Evolutionary conservation across 2,797 vertebrate genomes (phyloP), one percentile per base, ranked within the genome.

Genomic region (Astyanax mexicanus): DNA sequence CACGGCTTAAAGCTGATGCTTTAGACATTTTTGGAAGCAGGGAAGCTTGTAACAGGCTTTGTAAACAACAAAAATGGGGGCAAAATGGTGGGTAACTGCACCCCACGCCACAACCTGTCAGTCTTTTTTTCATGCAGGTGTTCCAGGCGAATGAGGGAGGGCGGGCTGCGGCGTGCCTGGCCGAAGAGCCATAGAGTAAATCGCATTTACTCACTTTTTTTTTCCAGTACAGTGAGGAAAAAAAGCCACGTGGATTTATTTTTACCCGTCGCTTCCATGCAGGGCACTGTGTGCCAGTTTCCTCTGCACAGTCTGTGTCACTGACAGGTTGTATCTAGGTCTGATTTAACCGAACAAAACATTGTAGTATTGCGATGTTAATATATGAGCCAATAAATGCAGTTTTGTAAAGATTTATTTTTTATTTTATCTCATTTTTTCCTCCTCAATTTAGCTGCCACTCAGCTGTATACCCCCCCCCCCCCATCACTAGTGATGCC

Each of bases 1-100:
- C 72, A 74, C 57, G 45, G 61, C 78, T 72, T 73, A 72, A 74
- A 75, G 67, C 47, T 79, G 72, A 69, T 58, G 47, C 55, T 76
- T 75, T 81, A 79, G 77, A 75, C 52, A 7, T 73, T 70, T 55
- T 45, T 54, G 40, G 23, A 77, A 78, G 69, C 74, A 51, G 67
- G 40, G 68, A 45, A 51, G 74, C 70, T 75, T 57, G 60, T 71
- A 78, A 75, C 29, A 49, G 54, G 73, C 37, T 76, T 74, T 77
- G 72, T 66, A 79, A 69, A 64, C 62, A 70, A 55, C 75, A 74
- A 68, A 74, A 60, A 69, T 61, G 47, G 54, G 11, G 45, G 69
- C n/a, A 72, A 72, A 80, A 73, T 72, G 61, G 67, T 62, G 71
- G 45, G 64, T 51, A 47, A 49, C 55, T 51, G 10, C 3, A 15